Evolutionary conservation across 2,797 vertebrate genomes (phyloP).

Genomic region (Alectoris magna): DNA sequence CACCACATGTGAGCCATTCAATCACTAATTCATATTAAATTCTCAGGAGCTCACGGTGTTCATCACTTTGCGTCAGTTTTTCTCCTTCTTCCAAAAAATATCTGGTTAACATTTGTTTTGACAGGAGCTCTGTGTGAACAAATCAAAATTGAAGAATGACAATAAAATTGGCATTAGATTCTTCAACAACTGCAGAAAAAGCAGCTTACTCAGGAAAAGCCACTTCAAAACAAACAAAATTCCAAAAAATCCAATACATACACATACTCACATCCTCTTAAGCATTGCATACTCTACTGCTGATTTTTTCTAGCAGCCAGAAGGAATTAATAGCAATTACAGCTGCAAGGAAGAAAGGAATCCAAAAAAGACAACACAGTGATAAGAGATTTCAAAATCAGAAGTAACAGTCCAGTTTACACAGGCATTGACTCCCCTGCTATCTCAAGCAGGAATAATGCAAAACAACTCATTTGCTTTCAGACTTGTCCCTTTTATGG

Average conservation of each 20-base stretch:
- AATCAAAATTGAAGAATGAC: neutral
- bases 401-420: neutral
- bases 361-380: neutral
- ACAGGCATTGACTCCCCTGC: neutral
- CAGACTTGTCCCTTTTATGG: neutral
- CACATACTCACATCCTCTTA: neutral
- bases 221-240: neutral
- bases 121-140: neutral
- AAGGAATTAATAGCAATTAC: neutral
- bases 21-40: neutral
- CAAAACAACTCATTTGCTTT: neutral
- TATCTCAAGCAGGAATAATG: neutral
- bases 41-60: neutral
- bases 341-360: neutral
- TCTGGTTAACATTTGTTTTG: too few relatives aligned
- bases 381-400: neutral
- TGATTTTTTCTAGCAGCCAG: neutral
- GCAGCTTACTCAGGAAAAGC: neutral
- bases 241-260: neutral
- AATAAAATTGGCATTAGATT: neutral
- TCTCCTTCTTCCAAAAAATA: neutral
- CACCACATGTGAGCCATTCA: neutral
- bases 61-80: neutral
- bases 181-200: neutral
- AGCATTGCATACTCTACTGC: neutral